phyloP scores from a whole-genome alignment of 2,888 invertebrate species.

The Kuschelorhynchus macadamiae region DNA sequence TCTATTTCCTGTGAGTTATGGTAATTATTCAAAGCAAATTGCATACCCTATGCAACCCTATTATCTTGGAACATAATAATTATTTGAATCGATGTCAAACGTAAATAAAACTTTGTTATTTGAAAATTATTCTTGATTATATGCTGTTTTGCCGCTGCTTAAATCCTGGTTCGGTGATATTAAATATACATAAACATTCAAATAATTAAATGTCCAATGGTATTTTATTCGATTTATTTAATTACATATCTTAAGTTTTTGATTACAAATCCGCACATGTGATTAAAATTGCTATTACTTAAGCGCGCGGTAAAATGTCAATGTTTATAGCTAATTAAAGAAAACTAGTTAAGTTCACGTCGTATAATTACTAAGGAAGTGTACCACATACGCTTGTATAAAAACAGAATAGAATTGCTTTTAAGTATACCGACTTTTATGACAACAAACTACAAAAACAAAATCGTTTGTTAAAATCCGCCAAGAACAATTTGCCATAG shows the following conservation, averaged over 20 bases:
- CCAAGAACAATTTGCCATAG: too few species aligned
- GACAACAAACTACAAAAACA: conserved; percentile 30
- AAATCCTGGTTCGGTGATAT: too few species aligned
- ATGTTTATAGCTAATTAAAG: conserved; percentile 50
- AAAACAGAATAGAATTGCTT: conserved; percentile 40
- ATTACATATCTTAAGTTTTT: conserved; percentile 43
- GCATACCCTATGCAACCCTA: too few species aligned
- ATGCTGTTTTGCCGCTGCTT: too few species aligned
- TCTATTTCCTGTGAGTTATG: too few species aligned
- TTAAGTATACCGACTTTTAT: conserved; percentile 38
- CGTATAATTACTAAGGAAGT: conserved; percentile 46
- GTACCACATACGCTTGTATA: conserved; percentile 40
- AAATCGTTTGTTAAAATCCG: conserved; percentile 20
- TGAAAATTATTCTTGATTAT: too few species aligned
- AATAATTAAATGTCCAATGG: conserved; percentile 12
- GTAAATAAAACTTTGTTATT: too few species aligned
- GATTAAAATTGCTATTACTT: conserved; percentile 50
- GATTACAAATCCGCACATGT: conserved; percentile 42
- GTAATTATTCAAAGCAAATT: too few species aligned
- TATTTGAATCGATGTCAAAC: too few species aligned
- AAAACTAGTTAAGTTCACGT: conserved; percentile 47
- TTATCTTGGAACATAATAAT: too few species aligned
- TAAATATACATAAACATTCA: conserved; percentile 21
- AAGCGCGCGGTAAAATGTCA: conserved; percentile 46
- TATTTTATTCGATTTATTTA: conserved; percentile 43